Evolutionary conservation across 2,113 vertebrate species (phyloP).

Genomic region (Gasterosteus aculeatus): DNA sequence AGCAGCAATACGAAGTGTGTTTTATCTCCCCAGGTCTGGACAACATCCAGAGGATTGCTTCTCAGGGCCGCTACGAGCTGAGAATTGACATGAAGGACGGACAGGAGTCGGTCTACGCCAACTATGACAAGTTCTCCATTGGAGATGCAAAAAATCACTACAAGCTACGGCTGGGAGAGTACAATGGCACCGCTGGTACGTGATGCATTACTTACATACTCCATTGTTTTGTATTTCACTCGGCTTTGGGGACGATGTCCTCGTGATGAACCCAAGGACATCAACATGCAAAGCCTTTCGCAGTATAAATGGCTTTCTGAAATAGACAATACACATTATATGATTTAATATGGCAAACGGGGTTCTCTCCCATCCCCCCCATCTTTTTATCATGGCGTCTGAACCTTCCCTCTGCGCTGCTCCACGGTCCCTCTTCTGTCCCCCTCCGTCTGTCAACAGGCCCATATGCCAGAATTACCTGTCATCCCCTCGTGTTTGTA

Average conservation of each 20-base stretch:
- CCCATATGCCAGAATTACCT: constrained; percentile 64
- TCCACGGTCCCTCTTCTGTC: constrained; percentile 33
- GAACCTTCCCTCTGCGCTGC: constrained; percentile 25
- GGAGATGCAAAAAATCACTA: constrained; percentile 90
- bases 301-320: not conserved
- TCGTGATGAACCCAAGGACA: not conserved
- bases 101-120: constrained; percentile 89
- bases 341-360: not conserved
- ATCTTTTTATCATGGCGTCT: constrained; percentile 28
- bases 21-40: constrained; percentile 87
- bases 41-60: constrained; percentile 91
- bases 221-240: not conserved
- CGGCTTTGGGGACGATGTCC: not conserved
- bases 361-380: constrained; percentile 9
- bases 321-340: not conserved
- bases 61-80: constrained; percentile 93
- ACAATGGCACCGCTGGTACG: constrained; percentile 95
- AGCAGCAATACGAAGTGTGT: not conserved
- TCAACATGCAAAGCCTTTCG: constrained; percentile 5
- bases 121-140: constrained; percentile 92
- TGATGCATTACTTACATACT: not conserved
- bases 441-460: constrained; percentile 59
- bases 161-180: constrained; percentile 92
- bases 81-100: constrained; percentile 95
- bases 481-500: constrained; percentile 59